Conservation (phyloP, 2,797 vertebrate species). For the Masticophis lateralis region DNA sequence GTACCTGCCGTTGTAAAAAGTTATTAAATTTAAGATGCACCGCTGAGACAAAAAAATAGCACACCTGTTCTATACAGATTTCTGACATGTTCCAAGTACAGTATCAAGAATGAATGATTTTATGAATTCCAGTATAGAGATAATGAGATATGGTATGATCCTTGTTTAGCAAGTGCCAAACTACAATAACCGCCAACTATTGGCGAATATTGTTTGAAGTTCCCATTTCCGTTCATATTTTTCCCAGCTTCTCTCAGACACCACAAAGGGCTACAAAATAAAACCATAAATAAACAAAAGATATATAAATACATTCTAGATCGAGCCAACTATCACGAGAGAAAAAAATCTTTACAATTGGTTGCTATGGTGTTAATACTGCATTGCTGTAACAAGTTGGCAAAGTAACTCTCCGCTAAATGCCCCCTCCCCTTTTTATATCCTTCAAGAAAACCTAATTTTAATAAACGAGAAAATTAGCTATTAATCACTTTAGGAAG, state of each 20-base stretch:
- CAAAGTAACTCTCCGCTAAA: slow-evolving; percentile 46
- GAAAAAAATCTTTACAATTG: neutral
- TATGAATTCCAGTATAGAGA: neutral
- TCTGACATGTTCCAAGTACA: neutral
- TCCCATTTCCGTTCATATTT: neutral
- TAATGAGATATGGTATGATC: neutral
- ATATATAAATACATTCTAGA: neutral
- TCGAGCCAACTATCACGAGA: neutral
- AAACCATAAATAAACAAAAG: neutral
- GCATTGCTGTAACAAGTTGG: neutral
- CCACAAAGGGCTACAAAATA: neutral
- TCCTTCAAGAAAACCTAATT: neutral
- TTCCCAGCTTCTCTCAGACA: neutral
- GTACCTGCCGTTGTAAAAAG: neutral
- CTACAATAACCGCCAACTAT: neutral
- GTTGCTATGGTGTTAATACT: neutral
- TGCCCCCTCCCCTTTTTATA: slow-evolving; percentile 31
- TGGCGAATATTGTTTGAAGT: neutral
- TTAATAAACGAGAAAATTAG: neutral
- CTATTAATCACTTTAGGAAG: neutral
- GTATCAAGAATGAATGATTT: neutral
- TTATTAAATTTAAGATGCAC: neutral
- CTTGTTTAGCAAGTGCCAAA: neutral
- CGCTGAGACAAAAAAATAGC: neutral
- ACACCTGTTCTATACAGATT: neutral